Base-by-base conservation (phyloP, 2,797 vertebrate species). In the Eulemur coronatus region DNA sequence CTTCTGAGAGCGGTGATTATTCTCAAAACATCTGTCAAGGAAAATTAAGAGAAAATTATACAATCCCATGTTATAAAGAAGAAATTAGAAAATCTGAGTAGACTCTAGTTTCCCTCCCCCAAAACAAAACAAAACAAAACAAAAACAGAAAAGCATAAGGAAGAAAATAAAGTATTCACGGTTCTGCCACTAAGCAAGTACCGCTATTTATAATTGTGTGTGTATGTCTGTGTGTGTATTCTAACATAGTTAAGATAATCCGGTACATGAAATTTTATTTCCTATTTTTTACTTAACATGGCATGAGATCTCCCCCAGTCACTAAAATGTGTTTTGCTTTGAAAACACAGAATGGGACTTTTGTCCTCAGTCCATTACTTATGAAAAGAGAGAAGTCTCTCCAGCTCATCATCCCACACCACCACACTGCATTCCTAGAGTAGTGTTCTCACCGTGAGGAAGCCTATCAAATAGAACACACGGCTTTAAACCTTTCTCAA, bases 11-110 rank as follows among this genome's bases (percentile, higher is more conserved):
- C 26, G 52, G 26, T 33, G 18, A 88, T 76, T 79, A 73, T 73
- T 96, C 69, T 87, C 75, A 69, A 97, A 94, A 91, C 22, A 91
- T n/a, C 63, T 14, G 1, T 89, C 92, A 92, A 55, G 72, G 84
- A 93, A 89, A 93, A 84, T 94, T 91, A 84, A 89, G 69, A 75
- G 15, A 41, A 89, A 95, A 70, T n/a, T 55, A 70, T 33, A 80
- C 26, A 89, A 73, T 43, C 78, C 28, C 30, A 69, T 22, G 17
- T 70, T 59, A 67, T 41, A 41, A 87, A 72, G n/a, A 85, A 78
- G 57, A 95, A 78, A 33, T 70, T 35, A 89, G 38, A 89, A 35
- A 95, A 94, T 85, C 12, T 18, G 57, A 50, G 52, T 9, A 48
- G 35, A 76, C 7, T 59, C 7, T 28, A 81, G 59, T 0, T 13